phyloP scores from a whole-genome alignment of 2,797 vertebrate species.

The Chaenodraco wilsoni region DNA sequence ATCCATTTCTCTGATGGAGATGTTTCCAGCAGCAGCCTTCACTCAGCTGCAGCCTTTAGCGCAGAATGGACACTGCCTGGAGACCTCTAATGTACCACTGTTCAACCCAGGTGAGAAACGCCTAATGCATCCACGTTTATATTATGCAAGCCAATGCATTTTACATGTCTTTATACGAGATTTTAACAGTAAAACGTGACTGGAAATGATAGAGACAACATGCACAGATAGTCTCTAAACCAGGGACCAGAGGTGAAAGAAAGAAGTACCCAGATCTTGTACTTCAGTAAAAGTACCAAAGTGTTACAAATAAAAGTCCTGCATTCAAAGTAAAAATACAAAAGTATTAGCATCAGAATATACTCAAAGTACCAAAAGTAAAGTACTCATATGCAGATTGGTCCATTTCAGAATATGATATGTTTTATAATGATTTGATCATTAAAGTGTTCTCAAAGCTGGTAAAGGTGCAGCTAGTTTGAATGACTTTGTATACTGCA shows the following conservation, averaged over 20 bases:
- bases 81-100: conserved; percentile 19
- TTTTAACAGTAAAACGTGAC: neutral
- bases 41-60: conserved; percentile 3
- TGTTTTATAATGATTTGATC: no score
- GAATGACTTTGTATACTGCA: no score
- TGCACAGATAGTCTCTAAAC: neutral
- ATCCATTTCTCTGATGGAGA: conserved; percentile 4
- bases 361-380: no score
- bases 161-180: neutral
- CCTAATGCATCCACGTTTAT: neutral
- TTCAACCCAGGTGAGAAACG: conserved; percentile 53
- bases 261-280: no score
- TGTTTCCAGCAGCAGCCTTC: neutral
- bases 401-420: no score
- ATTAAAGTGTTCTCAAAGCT: no score
- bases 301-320: no score
- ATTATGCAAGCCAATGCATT: neutral
- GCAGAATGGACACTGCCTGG: conserved; percentile 37
- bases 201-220: neutral
- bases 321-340: no score
- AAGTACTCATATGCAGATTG: no score
- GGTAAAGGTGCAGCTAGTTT: no score
- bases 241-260: neutral
- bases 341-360: no score
- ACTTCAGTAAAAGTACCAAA: no score